Conservation (phyloP, 2,888 invertebrate genomes). For the Buathra laborator region DNA sequence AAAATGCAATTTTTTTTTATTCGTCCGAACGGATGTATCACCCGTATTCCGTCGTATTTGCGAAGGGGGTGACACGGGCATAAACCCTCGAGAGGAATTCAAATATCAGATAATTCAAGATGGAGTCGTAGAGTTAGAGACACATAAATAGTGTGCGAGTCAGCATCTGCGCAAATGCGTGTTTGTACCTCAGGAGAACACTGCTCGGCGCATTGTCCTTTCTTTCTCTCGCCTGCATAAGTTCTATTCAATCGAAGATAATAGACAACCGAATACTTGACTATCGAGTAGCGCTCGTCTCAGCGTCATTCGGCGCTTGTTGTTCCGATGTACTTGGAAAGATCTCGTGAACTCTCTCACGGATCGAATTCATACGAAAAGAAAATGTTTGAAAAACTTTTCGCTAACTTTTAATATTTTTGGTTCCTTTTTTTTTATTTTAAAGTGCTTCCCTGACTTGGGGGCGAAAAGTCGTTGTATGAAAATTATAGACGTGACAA, state of each 20-base stretch:
- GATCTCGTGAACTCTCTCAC: conserved; percentile 32
- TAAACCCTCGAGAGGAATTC: conserved; percentile 71
- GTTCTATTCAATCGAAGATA: conserved; percentile 50
- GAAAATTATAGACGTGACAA: neutral
- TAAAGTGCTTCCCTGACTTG: neutral
- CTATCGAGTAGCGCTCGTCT: conserved; percentile 45
- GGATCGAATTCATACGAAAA: conserved; percentile 11
- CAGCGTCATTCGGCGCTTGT: conserved; percentile 12
- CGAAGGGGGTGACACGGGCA: conserved; percentile 54
- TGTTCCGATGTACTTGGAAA: conserved; percentile 25
- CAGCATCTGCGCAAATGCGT: conserved; percentile 53
- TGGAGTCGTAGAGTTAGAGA: conserved; percentile 83
- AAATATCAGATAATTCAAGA: conserved; percentile 82
- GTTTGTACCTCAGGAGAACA: conserved; percentile 56
- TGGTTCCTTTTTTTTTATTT: neutral
- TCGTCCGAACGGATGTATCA: conserved; percentile 39
- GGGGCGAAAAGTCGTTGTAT: neutral
- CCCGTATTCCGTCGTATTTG: conserved; percentile 49
- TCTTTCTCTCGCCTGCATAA: conserved; percentile 55
- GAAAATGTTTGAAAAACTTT: neutral
- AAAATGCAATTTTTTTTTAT: conserved; percentile 19
- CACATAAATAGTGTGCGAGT: conserved; percentile 44
- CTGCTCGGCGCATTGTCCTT: conserved; percentile 50
- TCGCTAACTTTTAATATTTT: neutral
- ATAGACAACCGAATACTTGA: conserved; percentile 38